Conservation (phyloP, 2,797 vertebrate species). For the Hirundo rustica region DNA sequence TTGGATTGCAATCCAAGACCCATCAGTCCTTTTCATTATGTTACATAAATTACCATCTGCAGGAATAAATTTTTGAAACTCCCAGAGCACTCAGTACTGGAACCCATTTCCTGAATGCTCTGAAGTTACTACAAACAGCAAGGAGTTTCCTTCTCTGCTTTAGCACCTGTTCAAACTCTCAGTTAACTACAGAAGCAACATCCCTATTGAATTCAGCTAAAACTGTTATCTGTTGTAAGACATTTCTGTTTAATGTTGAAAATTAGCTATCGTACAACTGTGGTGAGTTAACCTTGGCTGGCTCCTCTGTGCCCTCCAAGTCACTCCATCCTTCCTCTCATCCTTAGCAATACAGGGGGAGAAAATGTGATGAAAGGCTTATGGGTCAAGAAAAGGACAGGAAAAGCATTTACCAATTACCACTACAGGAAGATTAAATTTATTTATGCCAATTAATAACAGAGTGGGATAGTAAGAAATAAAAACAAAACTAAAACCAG, state of each 20-base stretch:
- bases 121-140: not conserved
- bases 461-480: not conserved
- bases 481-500: not conserved
- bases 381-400: not conserved
- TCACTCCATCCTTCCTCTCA: not conserved
- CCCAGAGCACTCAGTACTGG: not conserved
- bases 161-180: not conserved
- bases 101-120: not conserved
- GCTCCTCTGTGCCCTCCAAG: not conserved
- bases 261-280: not conserved
- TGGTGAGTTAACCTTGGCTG: not conserved
- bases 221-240: not conserved
- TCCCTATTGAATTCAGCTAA: not conserved
- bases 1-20: not conserved
- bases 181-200: not conserved
- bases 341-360: not conserved
- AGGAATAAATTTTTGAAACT: not conserved
- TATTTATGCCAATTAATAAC: not conserved
- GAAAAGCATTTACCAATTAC: not conserved
- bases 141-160: not conserved
- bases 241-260: not conserved
- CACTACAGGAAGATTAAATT: not conserved
- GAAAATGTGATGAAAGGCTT: not conserved
- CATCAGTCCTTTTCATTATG: not conserved
- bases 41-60: not conserved